Conservation (phyloP, 2,888 invertebrate species). For the Salticus scenicus region DNA sequence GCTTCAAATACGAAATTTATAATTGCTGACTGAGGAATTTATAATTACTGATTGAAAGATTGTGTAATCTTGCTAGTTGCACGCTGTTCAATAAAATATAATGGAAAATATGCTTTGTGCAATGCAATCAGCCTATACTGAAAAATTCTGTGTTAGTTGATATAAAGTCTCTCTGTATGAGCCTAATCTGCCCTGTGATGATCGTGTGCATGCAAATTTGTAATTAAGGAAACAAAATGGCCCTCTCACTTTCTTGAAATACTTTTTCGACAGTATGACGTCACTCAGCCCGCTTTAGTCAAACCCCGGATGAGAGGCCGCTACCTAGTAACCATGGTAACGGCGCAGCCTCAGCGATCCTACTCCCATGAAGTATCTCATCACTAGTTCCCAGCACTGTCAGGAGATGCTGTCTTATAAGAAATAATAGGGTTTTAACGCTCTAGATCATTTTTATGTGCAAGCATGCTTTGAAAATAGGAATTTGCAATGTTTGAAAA, state of each 20-base stretch:
- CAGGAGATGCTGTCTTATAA: conserved; percentile 17
- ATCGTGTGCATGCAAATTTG: too few species aligned
- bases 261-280: conserved; percentile 33
- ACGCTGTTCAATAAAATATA: too few species aligned
- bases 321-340: conserved; percentile 60
- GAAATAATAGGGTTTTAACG: neutral
- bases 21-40: too few species aligned
- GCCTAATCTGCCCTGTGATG: too few species aligned
- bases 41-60: too few species aligned
- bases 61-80: too few species aligned
- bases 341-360: conserved; percentile 65
- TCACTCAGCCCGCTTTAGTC: conserved; percentile 39
- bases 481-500: neutral
- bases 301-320: conserved; percentile 61
- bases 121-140: too few species aligned
- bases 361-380: conserved; percentile 37
- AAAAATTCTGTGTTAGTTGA: too few species aligned
- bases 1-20: too few species aligned
- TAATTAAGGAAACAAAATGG: neutral
- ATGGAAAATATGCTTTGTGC: too few species aligned
- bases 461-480: neutral
- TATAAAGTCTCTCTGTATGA: too few species aligned
- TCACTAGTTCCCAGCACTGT: conserved; percentile 12
- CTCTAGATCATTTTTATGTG: neutral
- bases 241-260: neutral